Percentiles rank a stretch among this genome's conserved stretches.
Conservation (phyloP, 2,888 invertebrate species). For the Octonoba sinensis region DNA sequence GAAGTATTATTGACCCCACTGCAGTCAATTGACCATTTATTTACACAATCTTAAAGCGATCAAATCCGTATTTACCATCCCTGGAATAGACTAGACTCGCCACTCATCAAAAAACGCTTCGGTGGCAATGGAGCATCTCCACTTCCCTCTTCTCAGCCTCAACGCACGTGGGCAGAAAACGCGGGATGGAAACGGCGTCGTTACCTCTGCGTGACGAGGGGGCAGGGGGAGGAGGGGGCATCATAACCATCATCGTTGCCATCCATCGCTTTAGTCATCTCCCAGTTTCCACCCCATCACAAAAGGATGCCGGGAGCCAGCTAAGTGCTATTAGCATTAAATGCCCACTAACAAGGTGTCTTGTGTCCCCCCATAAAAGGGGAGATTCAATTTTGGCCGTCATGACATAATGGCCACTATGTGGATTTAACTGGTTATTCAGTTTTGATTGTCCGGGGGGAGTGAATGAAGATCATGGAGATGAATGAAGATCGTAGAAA, state of each 20-base stretch:
- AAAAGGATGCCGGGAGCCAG: conserved; percentile 33
- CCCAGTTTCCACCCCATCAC: conserved; percentile 15
- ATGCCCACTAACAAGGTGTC: conserved; percentile 57
- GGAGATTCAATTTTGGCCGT: not conserved
- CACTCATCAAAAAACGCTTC: no score
- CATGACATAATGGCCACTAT: no score
- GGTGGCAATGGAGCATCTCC: no score
- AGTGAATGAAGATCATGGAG: no score
- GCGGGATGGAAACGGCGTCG: not conserved
- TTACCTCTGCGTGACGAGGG: conserved; percentile 4
- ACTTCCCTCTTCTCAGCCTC: conserved; percentile 1
- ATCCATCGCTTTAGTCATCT: conserved; percentile 38
- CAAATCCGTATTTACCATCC: conserved; percentile 42
- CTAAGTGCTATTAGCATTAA: conserved; percentile 60
- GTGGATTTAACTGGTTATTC: no score
- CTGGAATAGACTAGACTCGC: not conserved
- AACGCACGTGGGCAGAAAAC: not conserved
- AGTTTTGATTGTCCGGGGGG: no score
- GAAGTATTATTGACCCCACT: no score
- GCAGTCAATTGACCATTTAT: no score
- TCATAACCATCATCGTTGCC: conserved; percentile 1
- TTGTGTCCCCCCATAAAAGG: conserved; percentile 7
- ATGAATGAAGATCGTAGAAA: no score
- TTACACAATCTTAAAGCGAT: conserved; percentile 38
- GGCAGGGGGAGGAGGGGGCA: not conserved